Conservation (phyloP, 2,888 invertebrate genomes). For the Nezara viridula region DNA sequence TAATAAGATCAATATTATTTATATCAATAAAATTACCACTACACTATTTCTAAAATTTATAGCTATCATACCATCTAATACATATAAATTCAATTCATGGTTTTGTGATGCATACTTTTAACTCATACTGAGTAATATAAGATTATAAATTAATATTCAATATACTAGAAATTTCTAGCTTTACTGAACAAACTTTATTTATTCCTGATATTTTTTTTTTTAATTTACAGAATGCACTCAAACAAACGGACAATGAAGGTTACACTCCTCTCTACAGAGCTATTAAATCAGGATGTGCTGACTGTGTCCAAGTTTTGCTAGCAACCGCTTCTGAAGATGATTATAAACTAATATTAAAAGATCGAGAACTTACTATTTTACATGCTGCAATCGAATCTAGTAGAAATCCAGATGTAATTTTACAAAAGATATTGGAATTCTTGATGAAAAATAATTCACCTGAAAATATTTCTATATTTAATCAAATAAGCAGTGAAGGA, state of each 20-base stretch:
- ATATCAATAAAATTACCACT: no score
- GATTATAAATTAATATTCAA: background rate
- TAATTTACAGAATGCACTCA: background rate
- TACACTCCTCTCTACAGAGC: slow-evolving; percentile 41
- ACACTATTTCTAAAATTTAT: no score
- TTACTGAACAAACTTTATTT: background rate
- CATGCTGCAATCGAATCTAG: slow-evolving; percentile 25
- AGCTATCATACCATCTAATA: no score
- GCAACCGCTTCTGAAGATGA: background rate
- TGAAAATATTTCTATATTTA: background rate
- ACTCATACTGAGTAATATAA: background rate
- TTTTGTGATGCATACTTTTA: background rate
- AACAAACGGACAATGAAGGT: background rate
- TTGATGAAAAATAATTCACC: background rate
- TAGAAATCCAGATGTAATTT: slow-evolving; percentile 15
- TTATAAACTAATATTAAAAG: background rate
- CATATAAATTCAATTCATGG: no score
- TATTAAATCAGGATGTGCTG: slow-evolving; percentile 1
- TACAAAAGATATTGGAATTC: slow-evolving; percentile 45
- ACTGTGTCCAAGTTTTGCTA: slow-evolving; percentile 12
- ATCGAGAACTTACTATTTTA: background rate
- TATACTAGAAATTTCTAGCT: background rate
- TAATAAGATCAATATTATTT: no score
- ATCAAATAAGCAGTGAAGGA: background rate
- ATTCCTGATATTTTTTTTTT: background rate